Percentiles rank a stretch among this genome's conserved stretches.
Conservation (phyloP, 2,888 invertebrate genomes). For the Nomada lathburiana region DNA sequence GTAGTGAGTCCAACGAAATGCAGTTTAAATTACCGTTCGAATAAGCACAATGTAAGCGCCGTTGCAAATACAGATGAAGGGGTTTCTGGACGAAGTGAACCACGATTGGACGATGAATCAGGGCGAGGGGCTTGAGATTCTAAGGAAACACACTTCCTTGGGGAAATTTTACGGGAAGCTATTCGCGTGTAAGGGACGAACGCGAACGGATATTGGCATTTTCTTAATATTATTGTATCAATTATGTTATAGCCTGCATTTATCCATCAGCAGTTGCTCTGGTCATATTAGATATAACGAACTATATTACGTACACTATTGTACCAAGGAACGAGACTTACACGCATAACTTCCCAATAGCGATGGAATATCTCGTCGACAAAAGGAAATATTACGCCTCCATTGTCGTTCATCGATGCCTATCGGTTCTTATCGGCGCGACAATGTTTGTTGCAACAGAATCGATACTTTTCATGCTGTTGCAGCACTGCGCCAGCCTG, state of each 20-base stretch:
- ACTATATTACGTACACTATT: background rate
- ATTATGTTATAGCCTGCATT: conserved; percentile 10
- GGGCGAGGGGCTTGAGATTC: background rate
- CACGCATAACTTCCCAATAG: background rate
- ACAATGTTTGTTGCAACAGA: conserved; percentile 7
- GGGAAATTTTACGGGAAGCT: background rate
- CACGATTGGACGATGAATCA: background rate
- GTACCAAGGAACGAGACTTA: conserved; percentile 24
- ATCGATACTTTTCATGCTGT: background rate
- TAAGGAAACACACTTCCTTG: background rate
- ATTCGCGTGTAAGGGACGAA: background rate
- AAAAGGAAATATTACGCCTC: background rate
- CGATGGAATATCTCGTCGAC: conserved; percentile 16
- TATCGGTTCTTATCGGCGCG: background rate
- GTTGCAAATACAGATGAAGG: background rate
- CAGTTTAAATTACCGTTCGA: background rate
- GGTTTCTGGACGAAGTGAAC: background rate
- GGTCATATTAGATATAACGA: background rate
- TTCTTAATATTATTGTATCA: too few species aligned
- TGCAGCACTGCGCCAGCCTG: conserved; percentile 26
- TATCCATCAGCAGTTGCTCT: background rate
- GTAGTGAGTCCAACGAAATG: conserved; percentile 5
- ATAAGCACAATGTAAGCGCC: background rate
- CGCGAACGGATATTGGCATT: too few species aligned
- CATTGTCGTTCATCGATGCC: background rate